Conservation (phyloP, 2,113 vertebrate species). For the Macroglossus sobrinus region DNA sequence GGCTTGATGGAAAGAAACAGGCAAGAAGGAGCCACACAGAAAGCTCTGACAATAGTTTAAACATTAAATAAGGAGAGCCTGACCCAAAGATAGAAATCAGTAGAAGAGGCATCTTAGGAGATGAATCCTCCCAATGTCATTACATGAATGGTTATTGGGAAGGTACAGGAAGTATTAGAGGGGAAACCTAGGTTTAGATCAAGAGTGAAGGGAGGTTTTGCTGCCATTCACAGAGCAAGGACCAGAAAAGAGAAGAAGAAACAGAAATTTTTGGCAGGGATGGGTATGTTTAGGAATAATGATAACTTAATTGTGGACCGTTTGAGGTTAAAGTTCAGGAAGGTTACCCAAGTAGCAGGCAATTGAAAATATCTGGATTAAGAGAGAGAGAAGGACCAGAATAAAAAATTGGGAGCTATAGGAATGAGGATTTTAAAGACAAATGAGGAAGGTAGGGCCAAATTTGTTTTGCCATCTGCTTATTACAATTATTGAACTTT, state of each 20-base stretch:
- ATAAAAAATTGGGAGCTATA: neutral
- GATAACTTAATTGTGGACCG: neutral
- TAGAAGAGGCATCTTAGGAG: neutral
- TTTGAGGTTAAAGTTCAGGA: neutral
- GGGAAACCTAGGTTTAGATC: neutral
- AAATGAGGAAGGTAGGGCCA: neutral
- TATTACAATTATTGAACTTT: neutral
- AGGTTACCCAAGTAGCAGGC: neutral
- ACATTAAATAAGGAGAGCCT: neutral
- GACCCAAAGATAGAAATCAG: neutral
- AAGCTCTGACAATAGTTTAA: neutral
- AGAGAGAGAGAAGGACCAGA: neutral
- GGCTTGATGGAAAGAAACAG: neutral
- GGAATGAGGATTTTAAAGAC: neutral
- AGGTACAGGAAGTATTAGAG: neutral
- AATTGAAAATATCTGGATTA: neutral
- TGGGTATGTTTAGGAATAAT: neutral
- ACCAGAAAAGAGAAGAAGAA: neutral
- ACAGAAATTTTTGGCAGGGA: neutral
- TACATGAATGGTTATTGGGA: slow-evolving; percentile 8
- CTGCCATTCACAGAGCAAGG: neutral
- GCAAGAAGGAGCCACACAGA: neutral
- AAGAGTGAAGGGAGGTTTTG: neutral
- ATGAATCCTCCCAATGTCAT: neutral
- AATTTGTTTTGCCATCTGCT: neutral